Evolutionary conservation across 2,888 invertebrate genomes (phyloP), one percentile per base, ranked within the genome.

Genomic region (Perizoma affinitatum): DNA sequence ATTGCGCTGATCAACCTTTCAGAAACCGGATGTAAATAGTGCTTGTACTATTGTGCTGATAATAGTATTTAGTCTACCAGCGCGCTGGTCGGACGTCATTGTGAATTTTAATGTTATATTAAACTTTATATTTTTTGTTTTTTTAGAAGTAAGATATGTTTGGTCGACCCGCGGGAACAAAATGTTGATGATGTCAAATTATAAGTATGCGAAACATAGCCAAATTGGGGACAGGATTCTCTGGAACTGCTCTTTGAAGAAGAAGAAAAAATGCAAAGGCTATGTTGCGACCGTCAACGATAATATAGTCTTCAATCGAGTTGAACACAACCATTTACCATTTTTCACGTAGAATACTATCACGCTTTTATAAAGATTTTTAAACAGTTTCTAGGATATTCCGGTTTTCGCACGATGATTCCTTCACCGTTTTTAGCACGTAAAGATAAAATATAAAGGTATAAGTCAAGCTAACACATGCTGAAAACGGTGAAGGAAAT

Each of bases 271-370:
- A 0, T 62, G 62, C 33, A 45, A 45, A 47, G 61, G 54, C 0
- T 22, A 50, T 5, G 22, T 65, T 2, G 50, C 41, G 7, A 65
- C 58, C 1, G 8, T 40, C 7, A 5, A 42, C 4, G 52, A 45
- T n/a, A 11, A 9, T 6, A 48, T 64, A 0, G 38, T 47, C 5
- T 42, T 44, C 0, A 44, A 44, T 40, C 6, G 38, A 33, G 22
- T 51, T 5, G 63, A 8, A 5, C 64, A 65, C 42, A 65, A 55
- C 33, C 64, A 65, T 41, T 58, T 46, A 34, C 58, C 63, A 35
- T 40, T 4, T 41, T 34, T 45, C 49, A 34, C 11, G 6, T 11
- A 11, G 44, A 44, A 44, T 4, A 22, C n/a, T n/a, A 22, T 6
- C 6, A 6, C 5, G 10, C 11, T 4, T 5, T 44, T 44, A 44